Evolutionary conservation across 2,113 vertebrate species (phyloP).

Genomic region (Crypturellus undulatus): DNA sequence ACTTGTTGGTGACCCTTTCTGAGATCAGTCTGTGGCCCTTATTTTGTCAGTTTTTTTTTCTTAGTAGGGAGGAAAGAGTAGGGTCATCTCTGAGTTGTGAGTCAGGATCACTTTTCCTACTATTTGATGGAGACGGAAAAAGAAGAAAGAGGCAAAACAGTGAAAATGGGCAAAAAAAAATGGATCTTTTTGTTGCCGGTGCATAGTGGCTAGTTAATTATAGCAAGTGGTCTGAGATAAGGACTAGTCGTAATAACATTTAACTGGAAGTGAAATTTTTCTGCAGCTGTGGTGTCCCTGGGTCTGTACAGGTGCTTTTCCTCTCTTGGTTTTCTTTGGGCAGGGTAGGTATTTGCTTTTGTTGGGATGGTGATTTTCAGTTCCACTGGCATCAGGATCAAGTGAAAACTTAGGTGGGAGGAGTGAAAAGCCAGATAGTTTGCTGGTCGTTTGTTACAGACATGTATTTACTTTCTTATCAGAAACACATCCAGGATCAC

Average conservation of each 20-base stretch:
- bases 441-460: background rate
- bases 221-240: slow-evolving; percentile 55
- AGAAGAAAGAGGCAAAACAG: background rate
- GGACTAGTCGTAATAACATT: slow-evolving; percentile 69
- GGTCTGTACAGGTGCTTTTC: slow-evolving; percentile 72
- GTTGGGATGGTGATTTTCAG: slow-evolving; percentile 69
- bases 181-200: slow-evolving; percentile 44
- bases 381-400: slow-evolving; percentile 73
- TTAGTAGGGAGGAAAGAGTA: background rate
- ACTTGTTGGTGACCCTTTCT: background rate
- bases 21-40: background rate
- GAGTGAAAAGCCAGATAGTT: slow-evolving; percentile 40
- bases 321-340: slow-evolving; percentile 74
- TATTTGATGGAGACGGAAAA: background rate
- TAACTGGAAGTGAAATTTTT: slow-evolving; percentile 73
- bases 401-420: slow-evolving; percentile 65
- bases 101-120: background rate
- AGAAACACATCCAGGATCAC: slow-evolving; percentile 57
- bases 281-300: slow-evolving; percentile 72
- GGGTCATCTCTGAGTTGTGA: background rate
- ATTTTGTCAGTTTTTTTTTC: background rate
- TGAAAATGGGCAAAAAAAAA: slow-evolving; percentile 46
- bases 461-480: slow-evolving; percentile 45
- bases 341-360: slow-evolving; percentile 68
- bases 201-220: slow-evolving; percentile 56